Percentiles rank a stretch among this genome's conserved stretches.
phyloP scores from a whole-genome alignment of 1,140 invertebrate species.

The Hyles euphorbiae region DNA sequence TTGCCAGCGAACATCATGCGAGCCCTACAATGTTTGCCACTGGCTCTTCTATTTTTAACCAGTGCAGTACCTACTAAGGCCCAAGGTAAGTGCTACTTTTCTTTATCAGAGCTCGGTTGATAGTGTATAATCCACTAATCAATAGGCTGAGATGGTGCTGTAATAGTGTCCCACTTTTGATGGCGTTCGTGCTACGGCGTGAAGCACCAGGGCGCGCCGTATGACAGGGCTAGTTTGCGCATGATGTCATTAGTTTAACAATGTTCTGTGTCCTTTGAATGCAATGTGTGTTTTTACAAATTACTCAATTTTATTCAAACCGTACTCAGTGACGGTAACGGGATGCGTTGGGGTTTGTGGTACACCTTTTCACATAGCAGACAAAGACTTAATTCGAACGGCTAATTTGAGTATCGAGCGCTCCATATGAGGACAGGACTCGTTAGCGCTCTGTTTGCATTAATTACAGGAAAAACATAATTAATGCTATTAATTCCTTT shows the following conservation, averaged over 20 bases:
- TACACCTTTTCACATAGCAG: neutral
- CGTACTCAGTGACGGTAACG: too few species aligned
- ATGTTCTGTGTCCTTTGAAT: conserved; percentile 7
- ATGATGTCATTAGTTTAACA: conserved; percentile 17
- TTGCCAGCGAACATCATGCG: conserved; percentile 4
- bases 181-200: neutral
- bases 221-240: conserved; percentile 6
- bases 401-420: too few species aligned
- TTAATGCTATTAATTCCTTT: too few species aligned
- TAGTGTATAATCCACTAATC: too few species aligned
- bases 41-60: conserved; percentile 34
- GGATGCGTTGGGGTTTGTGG: neutral
- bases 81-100: conserved; percentile 24
- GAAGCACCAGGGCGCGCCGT: conserved; percentile 1
- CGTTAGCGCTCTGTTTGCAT: too few species aligned
- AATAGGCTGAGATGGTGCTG: too few species aligned
- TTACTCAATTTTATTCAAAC: neutral
- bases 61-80: conserved; percentile 23
- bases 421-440: too few species aligned
- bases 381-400: neutral
- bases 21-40: conserved; percentile 6
- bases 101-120: neutral
- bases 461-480: too few species aligned
- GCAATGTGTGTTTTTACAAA: conserved; percentile 5
- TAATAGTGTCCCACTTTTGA: neutral